phyloP scores from a whole-genome alignment of 2,113 vertebrate species.

The Hyaena hyaena region DNA sequence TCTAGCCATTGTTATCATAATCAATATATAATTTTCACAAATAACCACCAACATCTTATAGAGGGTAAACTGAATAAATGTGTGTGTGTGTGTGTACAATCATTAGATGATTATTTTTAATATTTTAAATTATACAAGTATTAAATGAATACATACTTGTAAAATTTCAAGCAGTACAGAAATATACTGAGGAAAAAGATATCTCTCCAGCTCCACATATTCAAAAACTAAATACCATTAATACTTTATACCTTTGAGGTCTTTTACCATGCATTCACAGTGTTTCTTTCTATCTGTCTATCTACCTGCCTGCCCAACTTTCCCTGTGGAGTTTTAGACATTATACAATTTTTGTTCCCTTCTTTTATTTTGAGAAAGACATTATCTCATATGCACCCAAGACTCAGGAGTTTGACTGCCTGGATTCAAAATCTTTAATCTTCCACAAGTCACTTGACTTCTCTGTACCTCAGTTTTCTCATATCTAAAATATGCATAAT shows the following conservation, averaged over 20 bases:
- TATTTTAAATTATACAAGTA: background rate
- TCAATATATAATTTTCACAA: background rate
- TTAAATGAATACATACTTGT: background rate
- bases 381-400: background rate
- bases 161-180: background rate
- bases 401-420: background rate
- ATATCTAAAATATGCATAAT: background rate
- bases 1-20: background rate
- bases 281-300: background rate
- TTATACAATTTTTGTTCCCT: background rate
- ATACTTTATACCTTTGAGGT: background rate
- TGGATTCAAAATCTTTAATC: background rate
- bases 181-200: background rate
- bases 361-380: background rate
- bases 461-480: background rate
- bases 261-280: background rate
- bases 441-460: background rate
- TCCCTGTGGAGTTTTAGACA: background rate
- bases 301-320: background rate
- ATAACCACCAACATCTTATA: background rate
- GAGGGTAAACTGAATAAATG: background rate
- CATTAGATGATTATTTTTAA: background rate
- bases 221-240: background rate
- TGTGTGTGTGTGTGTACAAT: background rate
- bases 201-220: background rate